Evolutionary conservation across 2,888 invertebrate genomes (phyloP), one percentile per base, ranked within the genome.

Genomic region (Eudasyphora cyanicolor): DNA sequence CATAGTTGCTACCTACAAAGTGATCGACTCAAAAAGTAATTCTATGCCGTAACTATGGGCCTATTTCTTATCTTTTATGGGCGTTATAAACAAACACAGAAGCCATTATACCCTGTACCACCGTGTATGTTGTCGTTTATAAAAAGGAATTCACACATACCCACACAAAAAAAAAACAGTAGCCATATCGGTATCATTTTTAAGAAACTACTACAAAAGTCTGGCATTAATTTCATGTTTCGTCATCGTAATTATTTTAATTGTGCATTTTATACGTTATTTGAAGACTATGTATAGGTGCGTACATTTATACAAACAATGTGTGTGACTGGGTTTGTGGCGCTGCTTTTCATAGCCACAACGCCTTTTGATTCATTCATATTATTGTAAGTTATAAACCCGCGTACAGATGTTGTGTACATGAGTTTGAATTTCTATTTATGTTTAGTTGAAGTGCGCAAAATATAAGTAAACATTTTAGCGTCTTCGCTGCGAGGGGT

Each of bases 221-320:
- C 24, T n/a, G 32, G 29, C 32, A 60, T 60, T 60, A 14, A 60
- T 67, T 67, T 24, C 67, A 67, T 19, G 19, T 67, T 67, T 67
- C 67, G 67, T 67, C 67, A 67, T 24, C 24, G 24, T 21, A 42
- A 67, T 67, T 67, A 67, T 67, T 67, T 67, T 67, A 67, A 67
- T 67, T 67, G 67, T 67, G 21, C 42, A 21, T 21, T 67, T 42
- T 42, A 27, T 24, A 19, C 24, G 10, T 67, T 67, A 29, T 60
- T 27, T 27, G 29, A 8, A 57, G 7, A 45, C 45, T 45, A n/a
- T n/a, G 45, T n/a, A n/a, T 6, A n/a, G 2, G 45, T 45, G 45
- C n/a, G 14, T 45, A 10, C 10, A 14, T n/a, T 5, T 45, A 2
- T 45, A 45, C n/a, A 45, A 38, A 38, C 38, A 45, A 45, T n/a